Evolutionary conservation across 2,113 vertebrate species (phyloP).

Genomic region (Alouatta palliata): DNA sequence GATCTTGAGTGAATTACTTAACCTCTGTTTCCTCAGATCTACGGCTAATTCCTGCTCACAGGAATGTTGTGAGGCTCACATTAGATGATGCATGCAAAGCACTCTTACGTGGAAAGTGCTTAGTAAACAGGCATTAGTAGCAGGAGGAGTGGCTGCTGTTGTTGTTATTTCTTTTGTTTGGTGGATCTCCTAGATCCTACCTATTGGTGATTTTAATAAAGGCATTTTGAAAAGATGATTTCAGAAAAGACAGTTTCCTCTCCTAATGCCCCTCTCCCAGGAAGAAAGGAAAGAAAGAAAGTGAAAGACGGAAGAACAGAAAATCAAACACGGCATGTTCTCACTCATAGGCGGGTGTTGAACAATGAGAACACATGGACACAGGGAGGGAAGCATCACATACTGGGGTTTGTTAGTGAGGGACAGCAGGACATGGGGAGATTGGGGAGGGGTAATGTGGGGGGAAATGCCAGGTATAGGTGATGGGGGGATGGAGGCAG

Average conservation of each 20-base stretch:
- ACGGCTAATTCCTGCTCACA: neutral
- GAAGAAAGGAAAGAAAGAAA: neutral
- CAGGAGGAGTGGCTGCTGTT: neutral
- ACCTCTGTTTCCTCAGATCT: neutral
- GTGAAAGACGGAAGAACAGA: neutral
- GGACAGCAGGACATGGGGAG: too few species aligned
- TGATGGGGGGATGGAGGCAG: too few species aligned
- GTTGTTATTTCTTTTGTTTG: neutral
- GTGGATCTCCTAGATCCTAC: neutral
- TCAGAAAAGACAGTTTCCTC: neutral
- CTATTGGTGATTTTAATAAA: neutral
- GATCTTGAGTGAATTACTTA: neutral
- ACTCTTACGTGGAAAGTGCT: neutral
- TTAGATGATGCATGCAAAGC: neutral
- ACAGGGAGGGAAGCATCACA: too few species aligned
- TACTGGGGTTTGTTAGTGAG: too few species aligned
- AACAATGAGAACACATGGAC: too few species aligned
- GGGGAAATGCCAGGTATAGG: too few species aligned
- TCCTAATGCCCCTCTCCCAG: neutral
- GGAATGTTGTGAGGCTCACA: neutral
- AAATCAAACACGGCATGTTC: too few species aligned
- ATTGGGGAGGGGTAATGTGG: too few species aligned
- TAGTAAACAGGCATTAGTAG: neutral
- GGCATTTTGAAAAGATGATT: slow-evolving; percentile 1
- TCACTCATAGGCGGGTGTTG: too few species aligned